Evolutionary conservation across 2,113 vertebrate species (phyloP).

Genomic region (Theristicus caerulescens): DNA sequence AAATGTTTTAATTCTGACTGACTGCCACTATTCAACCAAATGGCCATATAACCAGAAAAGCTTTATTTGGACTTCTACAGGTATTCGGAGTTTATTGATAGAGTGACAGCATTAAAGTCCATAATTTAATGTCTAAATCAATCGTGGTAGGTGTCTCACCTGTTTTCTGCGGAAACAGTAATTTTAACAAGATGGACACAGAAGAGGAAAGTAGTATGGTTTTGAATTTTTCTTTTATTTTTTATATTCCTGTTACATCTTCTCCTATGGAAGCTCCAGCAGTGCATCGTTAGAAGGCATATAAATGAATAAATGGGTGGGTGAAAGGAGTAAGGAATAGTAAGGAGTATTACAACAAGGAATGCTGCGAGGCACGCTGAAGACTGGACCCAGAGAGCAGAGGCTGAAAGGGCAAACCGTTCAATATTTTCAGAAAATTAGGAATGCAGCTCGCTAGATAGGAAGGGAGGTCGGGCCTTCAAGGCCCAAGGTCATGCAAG

Average conservation of each 20-base stretch:
- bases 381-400: not conserved
- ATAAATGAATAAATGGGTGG: not conserved
- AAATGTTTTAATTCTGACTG: not conserved
- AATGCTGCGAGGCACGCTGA: not conserved
- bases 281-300: not conserved
- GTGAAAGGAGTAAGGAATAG: not conserved
- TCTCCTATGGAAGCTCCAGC: not conserved
- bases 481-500: not conserved
- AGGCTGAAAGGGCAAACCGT: not conserved
- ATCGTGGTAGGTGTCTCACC: accelerated
- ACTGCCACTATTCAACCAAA: not conserved
- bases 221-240: not conserved
- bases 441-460: not conserved
- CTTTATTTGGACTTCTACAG: not conserved
- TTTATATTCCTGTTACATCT: not conserved
- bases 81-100: not conserved
- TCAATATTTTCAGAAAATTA: not conserved
- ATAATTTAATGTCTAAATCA: not conserved
- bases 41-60: not conserved
- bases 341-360: not conserved
- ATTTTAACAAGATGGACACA: not conserved
- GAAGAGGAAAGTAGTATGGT: not conserved
- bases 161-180: not conserved
- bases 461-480: not conserved
- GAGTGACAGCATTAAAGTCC: not conserved